Conservation (phyloP, 1,140 invertebrate species). For the Protaetia brevitarsis region DNA sequence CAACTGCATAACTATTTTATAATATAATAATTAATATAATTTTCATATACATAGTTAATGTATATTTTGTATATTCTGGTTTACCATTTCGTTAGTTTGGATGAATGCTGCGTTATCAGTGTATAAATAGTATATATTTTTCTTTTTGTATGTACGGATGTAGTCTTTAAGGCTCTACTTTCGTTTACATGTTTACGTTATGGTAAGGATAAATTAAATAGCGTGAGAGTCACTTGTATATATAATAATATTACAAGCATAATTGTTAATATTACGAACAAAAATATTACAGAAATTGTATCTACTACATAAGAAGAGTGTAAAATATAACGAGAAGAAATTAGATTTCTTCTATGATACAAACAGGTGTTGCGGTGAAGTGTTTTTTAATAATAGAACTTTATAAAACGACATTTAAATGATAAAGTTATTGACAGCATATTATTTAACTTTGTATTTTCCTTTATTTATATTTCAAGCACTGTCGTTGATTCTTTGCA, state of each 20-base stretch:
- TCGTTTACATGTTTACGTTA: slow-evolving; percentile 3
- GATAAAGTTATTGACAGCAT: no score
- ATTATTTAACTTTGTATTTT: no score
- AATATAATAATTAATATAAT: neutral
- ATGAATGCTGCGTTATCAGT: neutral
- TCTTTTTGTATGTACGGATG: neutral
- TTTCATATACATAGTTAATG: neutral
- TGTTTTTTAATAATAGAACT: neutral
- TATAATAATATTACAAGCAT: neutral
- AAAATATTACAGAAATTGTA: slow-evolving; percentile 8
- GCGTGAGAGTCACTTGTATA: slow-evolving; percentile 3
- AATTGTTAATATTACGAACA: slow-evolving; percentile 15
- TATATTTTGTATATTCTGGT: slow-evolving; percentile 12
- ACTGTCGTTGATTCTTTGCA: no score
- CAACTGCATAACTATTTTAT: neutral
- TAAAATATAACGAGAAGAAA: neutral
- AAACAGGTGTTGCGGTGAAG: neutral
- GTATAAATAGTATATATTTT: slow-evolving; percentile 11
- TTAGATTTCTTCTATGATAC: neutral
- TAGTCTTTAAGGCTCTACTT: neutral
- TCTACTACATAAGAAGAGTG: neutral
- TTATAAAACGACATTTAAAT: no score
- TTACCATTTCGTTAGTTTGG: neutral
- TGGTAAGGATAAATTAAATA: neutral
- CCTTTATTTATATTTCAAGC: no score